Evolutionary conservation across 23 tunicate species (phyloP).

Genomic region (Aplidium turbinatum): DNA sequence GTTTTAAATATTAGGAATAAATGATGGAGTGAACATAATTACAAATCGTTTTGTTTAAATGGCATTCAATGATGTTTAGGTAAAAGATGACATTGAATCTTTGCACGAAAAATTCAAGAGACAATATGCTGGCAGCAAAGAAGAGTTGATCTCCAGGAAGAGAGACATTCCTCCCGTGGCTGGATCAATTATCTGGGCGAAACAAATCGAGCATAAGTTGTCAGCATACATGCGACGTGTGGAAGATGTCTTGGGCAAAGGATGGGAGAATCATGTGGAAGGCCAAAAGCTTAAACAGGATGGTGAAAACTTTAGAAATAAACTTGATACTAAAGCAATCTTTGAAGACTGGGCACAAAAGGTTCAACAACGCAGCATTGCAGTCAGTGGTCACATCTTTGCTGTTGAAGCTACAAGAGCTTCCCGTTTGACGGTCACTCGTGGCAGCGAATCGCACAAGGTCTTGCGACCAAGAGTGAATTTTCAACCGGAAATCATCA

Average conservation of each 20-base stretch:
- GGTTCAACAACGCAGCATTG: conserved; percentile 86
- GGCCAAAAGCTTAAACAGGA: conserved; percentile 95
- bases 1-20: too few species aligned
- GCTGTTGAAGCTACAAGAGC: conserved; percentile 84
- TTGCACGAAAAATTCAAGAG: conserved; percentile 94
- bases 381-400: conserved; percentile 88
- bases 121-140: conserved; percentile 66
- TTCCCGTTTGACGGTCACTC: conserved; percentile 19
- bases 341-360: conserved; percentile 92
- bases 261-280: conserved; percentile 97
- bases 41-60: too few species aligned
- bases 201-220: conserved; percentile 89
- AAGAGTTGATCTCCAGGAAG: conserved; percentile 57
- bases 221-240: conserved; percentile 90
- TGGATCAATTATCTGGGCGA: conserved; percentile 94
- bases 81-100: conserved; percentile 91
- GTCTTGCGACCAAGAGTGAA: conserved; percentile 65
- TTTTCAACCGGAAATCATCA: conserved; percentile 92
- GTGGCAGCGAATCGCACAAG: conserved; percentile 52
- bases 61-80: conserved; percentile 44
- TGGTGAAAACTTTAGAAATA: conserved; percentile 76
- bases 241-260: conserved; percentile 99
- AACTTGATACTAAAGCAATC: conserved; percentile 78
- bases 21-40: too few species aligned
- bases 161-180: conserved; percentile 98